These are phyloP conservation scores for Drosophila pegasa DNA, from an alignment of 2,888 invertebrate species.

Conservation along the genomic window DNA sequence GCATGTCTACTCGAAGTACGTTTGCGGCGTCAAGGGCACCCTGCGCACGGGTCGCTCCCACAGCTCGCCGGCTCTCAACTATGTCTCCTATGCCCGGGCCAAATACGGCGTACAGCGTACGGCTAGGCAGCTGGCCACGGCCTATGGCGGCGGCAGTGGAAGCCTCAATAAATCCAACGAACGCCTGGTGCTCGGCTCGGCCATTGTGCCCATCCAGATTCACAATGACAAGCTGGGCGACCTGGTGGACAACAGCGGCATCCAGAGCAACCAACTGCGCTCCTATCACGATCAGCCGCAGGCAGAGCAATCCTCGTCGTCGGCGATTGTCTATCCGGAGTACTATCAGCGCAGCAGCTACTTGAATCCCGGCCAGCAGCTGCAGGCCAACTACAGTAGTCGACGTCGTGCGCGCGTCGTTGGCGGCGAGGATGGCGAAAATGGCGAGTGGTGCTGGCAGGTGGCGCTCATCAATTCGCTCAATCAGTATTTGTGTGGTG, in stretches of 20 bases:
- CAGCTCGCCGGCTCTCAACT: conserved; percentile 66
- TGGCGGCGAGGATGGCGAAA: conserved; percentile 95
- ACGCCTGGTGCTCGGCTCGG: conserved; percentile 83
- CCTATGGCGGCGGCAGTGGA: conserved; percentile 28
- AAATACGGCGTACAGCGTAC: conserved; percentile 82
- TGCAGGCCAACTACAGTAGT: conserved; percentile 52
- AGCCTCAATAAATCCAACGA: conserved; percentile 82
- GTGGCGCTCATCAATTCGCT: conserved; percentile 96
- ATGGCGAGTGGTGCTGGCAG: conserved; percentile 98
- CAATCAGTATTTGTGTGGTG: conserved; percentile 97
- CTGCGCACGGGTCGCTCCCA: conserved; percentile 85
- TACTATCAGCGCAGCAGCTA: conserved; percentile 55
- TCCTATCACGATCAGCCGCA: conserved; percentile 71
- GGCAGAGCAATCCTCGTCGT: conserved; percentile 25
- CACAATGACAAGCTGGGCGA: conserved; percentile 84
- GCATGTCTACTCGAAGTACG: conserved; percentile 94
- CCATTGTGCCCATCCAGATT: conserved; percentile 84
- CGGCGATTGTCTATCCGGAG: conserved; percentile 56
- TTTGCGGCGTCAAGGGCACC: conserved; percentile 96
- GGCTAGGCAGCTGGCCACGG: conserved; percentile 57
- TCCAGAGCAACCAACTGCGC: conserved; percentile 75
- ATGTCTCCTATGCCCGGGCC: conserved; percentile 75
- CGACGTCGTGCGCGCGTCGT: conserved; percentile 87
- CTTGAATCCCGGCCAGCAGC: conserved; percentile 18
- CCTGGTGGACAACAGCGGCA: conserved; percentile 74